Evolutionary conservation across 2,113 vertebrate species (phyloP).

Genomic region (Solea solea): DNA sequence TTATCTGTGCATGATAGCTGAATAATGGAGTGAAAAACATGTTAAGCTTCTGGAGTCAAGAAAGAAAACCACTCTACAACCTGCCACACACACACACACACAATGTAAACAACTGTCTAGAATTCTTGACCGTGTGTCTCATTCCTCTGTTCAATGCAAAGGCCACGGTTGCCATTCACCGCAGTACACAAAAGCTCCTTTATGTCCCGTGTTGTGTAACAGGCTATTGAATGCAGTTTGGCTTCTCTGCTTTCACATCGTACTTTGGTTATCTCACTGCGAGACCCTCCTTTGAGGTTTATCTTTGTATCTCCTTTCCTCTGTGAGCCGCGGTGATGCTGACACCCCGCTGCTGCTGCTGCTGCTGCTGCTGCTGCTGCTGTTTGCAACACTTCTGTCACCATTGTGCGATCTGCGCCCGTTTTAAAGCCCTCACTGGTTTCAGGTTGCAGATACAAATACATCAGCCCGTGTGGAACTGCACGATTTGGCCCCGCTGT

Average conservation of each 20-base stretch:
- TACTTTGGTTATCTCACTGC: conserved; percentile 34
- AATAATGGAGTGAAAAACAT: not conserved
- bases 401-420: conserved; percentile 4
- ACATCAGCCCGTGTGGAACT: not conserved
- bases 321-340: conserved; percentile 22
- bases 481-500: too few relatives aligned
- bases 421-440: not conserved
- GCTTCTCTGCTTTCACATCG: conserved; percentile 43
- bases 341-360: not conserved
- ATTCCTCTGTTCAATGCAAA: conserved; percentile 12
- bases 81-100: not conserved
- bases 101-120: conserved; percentile 1
- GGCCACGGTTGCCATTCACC: not conserved
- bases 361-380: not conserved
- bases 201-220: conserved; percentile 32
- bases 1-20: not conserved
- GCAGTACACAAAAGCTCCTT: conserved; percentile 15
- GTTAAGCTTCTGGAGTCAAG: not conserved
- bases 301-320: conserved; percentile 41
- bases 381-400: conserved; percentile 2
- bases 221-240: conserved; percentile 8
- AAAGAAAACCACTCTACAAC: not conserved
- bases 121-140: conserved; percentile 7
- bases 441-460: conserved; percentile 2
- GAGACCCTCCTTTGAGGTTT: conserved; percentile 17